A percentile compares a stretch with the other conserved stretches of the same genome.
Conservation (phyloP, 2,888 invertebrate genomes). For the Cremastinae sp. region DNA sequence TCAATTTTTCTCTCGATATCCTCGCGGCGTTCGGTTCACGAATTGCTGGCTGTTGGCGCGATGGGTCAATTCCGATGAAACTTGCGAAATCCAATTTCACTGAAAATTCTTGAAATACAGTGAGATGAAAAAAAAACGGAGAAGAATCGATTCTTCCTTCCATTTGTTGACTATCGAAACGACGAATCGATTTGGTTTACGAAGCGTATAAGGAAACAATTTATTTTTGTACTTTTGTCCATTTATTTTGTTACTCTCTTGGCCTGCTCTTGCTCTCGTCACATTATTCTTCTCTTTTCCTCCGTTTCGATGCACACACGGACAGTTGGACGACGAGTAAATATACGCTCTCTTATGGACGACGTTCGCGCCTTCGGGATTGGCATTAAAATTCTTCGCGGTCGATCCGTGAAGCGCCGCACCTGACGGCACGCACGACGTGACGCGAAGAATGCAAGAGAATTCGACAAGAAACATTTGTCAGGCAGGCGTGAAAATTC, state of each 20-base stretch:
- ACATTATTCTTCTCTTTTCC: slow-evolving; percentile 7
- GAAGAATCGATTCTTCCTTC: too few relatives aligned
- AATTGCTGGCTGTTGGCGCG: not conserved
- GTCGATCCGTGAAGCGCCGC: slow-evolving; percentile 55
- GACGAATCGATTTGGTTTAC: slow-evolving; percentile 24
- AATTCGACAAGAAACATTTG: not conserved
- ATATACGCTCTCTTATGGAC: slow-evolving; percentile 3
- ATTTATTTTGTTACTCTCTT: too few relatives aligned
- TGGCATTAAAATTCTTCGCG: slow-evolving; percentile 58
- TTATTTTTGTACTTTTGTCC: not conserved
- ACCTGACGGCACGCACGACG: slow-evolving; percentile 61
- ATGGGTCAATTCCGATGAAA: slow-evolving; percentile 1
- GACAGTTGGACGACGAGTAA: not conserved
- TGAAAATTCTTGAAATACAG: not conserved
- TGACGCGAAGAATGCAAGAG: slow-evolving; percentile 45
- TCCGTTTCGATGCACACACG: slow-evolving; percentile 3
- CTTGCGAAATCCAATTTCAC: slow-evolving; percentile 7
- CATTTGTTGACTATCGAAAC: not conserved
- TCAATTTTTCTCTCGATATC: not conserved
- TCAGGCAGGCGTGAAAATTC: slow-evolving; percentile 2
- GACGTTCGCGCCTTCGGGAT: slow-evolving; percentile 38
- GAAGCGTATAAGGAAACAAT: not conserved
- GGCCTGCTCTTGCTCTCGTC: too few relatives aligned
- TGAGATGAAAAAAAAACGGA: not conserved
- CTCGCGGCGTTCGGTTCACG: not conserved